phyloP scores from a whole-genome alignment of 2,888 invertebrate genomes.

The Physocephala rufipes region DNA sequence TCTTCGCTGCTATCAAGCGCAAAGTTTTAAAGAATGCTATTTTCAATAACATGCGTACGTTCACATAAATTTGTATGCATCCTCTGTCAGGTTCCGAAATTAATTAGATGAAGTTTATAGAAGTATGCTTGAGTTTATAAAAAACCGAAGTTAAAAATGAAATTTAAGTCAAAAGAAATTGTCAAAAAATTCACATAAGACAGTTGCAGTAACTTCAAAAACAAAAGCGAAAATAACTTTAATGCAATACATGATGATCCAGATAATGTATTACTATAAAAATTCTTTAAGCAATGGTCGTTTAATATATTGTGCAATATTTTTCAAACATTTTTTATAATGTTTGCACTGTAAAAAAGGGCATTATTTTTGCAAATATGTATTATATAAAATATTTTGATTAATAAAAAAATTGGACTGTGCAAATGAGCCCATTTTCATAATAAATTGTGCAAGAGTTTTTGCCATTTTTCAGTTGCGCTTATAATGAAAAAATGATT shows the following conservation, averaged over 20 bases:
- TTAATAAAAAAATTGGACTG: background rate
- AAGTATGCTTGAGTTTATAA: background rate
- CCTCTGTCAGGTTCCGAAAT: background rate
- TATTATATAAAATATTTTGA: background rate
- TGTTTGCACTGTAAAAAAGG: too few relatives aligned
- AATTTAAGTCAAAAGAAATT: background rate
- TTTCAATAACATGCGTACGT: background rate
- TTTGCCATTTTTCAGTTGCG: background rate
- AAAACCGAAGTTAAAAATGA: background rate
- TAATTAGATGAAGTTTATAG: background rate
- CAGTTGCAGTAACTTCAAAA: too few relatives aligned
- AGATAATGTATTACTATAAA: too few relatives aligned
- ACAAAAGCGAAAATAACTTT: too few relatives aligned
- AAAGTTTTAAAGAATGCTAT: constrained; percentile 4
- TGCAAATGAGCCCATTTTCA: background rate
- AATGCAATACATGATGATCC: too few relatives aligned
- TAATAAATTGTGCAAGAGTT: background rate
- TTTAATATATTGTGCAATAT: too few relatives aligned
- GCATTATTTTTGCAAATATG: too few relatives aligned
- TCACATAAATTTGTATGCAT: background rate
- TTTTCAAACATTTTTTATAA: too few relatives aligned
- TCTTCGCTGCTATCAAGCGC: background rate
- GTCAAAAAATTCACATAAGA: too few relatives aligned
- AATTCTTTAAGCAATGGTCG: too few relatives aligned
- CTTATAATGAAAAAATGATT: too few relatives aligned